phyloP scores from a whole-genome alignment of 2,113 vertebrate species.

The Beaufortia kweichowensis region DNA sequence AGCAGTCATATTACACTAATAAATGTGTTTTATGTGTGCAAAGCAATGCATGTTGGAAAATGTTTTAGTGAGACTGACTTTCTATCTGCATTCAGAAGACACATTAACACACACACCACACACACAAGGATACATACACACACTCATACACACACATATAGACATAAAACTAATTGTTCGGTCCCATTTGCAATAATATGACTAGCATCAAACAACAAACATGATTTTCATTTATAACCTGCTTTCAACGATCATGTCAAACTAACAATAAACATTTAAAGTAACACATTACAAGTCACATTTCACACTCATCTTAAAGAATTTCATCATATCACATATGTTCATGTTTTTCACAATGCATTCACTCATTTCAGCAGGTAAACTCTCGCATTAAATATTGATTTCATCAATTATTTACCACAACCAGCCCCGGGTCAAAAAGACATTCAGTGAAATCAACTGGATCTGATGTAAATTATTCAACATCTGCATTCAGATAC shows the following conservation, averaged over 20 bases:
- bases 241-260: background rate
- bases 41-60: background rate
- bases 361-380: slow-evolving; percentile 2
- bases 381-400: slow-evolving; percentile 22
- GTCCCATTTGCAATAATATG: slow-evolving; percentile 10
- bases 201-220: slow-evolving; percentile 13
- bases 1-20: background rate
- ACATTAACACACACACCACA: slow-evolving; percentile 29
- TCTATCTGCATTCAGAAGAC: background rate
- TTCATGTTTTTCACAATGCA: slow-evolving; percentile 15
- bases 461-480: slow-evolving; percentile 43
- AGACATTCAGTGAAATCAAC: slow-evolving; percentile 37
- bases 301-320: background rate
- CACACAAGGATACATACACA: background rate
- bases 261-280: slow-evolving; percentile 11
- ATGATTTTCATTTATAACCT: background rate
- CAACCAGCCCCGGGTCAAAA: slow-evolving; percentile 28
- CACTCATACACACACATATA: slow-evolving; percentile 30
- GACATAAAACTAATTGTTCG: slow-evolving; percentile 9
- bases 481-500: slow-evolving; percentile 11
- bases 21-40: background rate
- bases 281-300: background rate
- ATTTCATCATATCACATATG: slow-evolving; percentile 10
- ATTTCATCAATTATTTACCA: slow-evolving; percentile 45
- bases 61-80: background rate